Evolutionary conservation across 2,888 invertebrate genomes (phyloP).

Genomic region (Ctenicera cuprea): DNA sequence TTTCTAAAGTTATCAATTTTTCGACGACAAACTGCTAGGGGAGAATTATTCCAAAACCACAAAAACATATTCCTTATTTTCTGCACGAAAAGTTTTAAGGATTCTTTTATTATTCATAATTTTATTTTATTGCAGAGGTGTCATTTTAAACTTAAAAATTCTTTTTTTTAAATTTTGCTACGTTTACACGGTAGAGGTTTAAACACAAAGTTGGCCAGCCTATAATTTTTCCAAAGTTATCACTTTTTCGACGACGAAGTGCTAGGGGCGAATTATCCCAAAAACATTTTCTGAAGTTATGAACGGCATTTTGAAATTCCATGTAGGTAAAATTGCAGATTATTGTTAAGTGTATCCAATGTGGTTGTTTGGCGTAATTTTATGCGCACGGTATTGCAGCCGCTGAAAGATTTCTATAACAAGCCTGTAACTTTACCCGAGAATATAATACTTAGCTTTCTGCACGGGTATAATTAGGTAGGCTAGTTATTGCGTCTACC

Average conservation of each 20-base stretch:
- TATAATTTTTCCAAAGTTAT: too few relatives aligned
- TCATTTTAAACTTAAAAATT: too few relatives aligned
- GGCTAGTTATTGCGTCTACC: slow-evolving; percentile 50
- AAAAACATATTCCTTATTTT: slow-evolving; percentile 18
- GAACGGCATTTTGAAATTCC: neutral
- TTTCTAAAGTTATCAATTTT: too few relatives aligned
- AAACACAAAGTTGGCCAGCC: too few relatives aligned
- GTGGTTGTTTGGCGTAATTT: slow-evolving; percentile 34
- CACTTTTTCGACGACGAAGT: too few relatives aligned
- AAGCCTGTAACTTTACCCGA: slow-evolving; percentile 48
- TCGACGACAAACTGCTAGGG: too few relatives aligned
- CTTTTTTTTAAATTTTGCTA: too few relatives aligned
- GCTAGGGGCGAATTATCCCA: too few relatives aligned
- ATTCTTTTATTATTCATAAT: slow-evolving; percentile 33
- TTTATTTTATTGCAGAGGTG: too few relatives aligned
- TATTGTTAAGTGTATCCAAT: slow-evolving; percentile 8
- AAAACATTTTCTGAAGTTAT: neutral
- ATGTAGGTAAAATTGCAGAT: neutral
- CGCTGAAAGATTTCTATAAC: slow-evolving; percentile 47
- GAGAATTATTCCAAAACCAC: too few relatives aligned
- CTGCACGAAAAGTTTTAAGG: slow-evolving; percentile 14
- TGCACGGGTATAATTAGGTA: slow-evolving; percentile 53
- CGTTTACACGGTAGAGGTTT: too few relatives aligned
- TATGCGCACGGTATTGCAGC: slow-evolving; percentile 39
- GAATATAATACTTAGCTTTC: slow-evolving; percentile 52